Evolutionary conservation across 1,140 invertebrate genomes (phyloP), one percentile per base, ranked within the genome.

Genomic region (Ladona fulva): DNA sequence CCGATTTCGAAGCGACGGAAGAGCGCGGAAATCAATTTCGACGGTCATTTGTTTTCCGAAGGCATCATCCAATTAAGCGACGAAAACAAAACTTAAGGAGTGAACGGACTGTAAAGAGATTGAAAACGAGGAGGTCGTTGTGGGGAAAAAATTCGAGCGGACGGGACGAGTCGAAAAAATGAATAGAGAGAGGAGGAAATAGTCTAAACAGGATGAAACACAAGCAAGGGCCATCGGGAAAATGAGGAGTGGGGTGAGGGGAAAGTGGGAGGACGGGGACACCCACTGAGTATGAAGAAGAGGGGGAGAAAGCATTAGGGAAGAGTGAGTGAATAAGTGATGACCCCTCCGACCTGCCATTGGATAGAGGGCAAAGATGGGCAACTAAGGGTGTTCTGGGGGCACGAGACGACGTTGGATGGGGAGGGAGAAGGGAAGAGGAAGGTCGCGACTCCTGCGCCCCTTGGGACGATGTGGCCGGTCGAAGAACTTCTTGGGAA

Each of bases 281-380:
- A 22, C 5, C 52, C 14, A 66, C 10, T 10, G 44, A 11, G 44
- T 11, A 19, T 10, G 44, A 19, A 11, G 44, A 19, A 52, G 44
- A 52, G n/a, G 1, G 52, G 52, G 52, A 66, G 16, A 66, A 22
- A 66, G 52, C 52, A 66, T 66, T 66, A 66, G 52, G 52, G 52
- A 66, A 66, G 52, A 66, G 52, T 66, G 52, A 66, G 52, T 66
- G 52, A 66, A 66, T 66, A 66, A 66, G 52, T 66, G 52, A 66
- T 66, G 52, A 66, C 52, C 52, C 12, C 52, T 22, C 14, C 52
- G 52, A 66, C 52, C 52, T 66, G 52, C 16, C 52, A 66, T 22
- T 66, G 52, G 52, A 19, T 16, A 22, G 52, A 22, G 52, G 52
- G 52, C 52, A 66, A 37, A 66, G 52, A 66, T 66, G 52, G 52